Percentiles rank a stretch among this genome's conserved stretches.
These are phyloP conservation scores for Tigriopus californicus DNA, from an alignment of 2,888 invertebrate genomes.

Conservation along the genomic window DNA sequence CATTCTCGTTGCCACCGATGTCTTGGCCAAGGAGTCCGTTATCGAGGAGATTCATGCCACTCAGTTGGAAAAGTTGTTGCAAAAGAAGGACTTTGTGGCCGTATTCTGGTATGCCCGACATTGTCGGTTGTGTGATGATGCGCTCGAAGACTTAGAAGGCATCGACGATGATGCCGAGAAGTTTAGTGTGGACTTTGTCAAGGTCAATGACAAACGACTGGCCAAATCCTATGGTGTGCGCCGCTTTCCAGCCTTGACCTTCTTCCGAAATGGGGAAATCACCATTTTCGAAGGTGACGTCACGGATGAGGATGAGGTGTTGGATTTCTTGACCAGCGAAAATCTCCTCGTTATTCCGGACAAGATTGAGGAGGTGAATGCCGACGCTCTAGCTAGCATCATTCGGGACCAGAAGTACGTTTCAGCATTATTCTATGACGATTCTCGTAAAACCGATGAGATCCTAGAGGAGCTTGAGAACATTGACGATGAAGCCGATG, in stretches of 20 bases:
- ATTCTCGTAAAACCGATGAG: constrained; percentile 39
- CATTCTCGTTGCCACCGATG: constrained; percentile 2
- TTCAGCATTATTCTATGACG: constrained; percentile 59
- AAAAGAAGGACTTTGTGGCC: constrained; percentile 10
- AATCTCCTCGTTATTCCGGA: constrained; percentile 85
- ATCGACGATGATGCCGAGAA: constrained; percentile 87
- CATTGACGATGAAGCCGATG: constrained; percentile 81
- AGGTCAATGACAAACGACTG: constrained; percentile 84
- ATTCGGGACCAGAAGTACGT: constrained; percentile 82
- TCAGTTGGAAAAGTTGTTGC: constrained; percentile 5
- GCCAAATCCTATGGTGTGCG: constrained; percentile 91
- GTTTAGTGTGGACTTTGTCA: constrained; percentile 83
- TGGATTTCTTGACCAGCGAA: constrained; percentile 77
- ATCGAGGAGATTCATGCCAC: constrained; percentile 1
- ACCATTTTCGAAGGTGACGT: constrained; percentile 48
- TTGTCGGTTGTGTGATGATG: constrained; percentile 1
- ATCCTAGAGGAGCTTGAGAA: constrained; percentile 70
- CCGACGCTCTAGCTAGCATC: constrained; percentile 63
- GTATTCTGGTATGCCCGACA: constrained; percentile 8
- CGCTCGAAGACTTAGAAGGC: constrained; percentile 42
- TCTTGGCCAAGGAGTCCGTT: constrained; percentile 2
- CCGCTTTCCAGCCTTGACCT: constrained; percentile 85
- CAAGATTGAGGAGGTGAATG: constrained; percentile 82
- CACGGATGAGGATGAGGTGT: constrained; percentile 79
- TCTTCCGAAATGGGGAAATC: constrained; percentile 75